Base-by-base conservation (phyloP, 1,140 invertebrate species). In the Hyles euphorbiae region DNA sequence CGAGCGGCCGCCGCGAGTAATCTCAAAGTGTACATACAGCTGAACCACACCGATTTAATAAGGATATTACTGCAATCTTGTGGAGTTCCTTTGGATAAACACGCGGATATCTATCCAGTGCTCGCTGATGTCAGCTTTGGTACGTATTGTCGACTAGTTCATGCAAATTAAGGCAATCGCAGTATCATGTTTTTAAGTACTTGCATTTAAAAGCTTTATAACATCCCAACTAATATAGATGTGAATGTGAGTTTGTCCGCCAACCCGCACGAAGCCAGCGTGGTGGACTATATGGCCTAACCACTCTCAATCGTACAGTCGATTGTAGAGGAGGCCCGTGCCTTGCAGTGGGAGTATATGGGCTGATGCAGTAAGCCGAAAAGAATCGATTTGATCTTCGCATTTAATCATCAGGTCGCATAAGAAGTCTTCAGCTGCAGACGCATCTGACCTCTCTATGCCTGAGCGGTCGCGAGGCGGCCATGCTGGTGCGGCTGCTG, bases 21-120 rank as follows among this genome's bases (percentile, higher is more conserved):
- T 45, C 91, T 93, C 48, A 94, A 94, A 81, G 94, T 95, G 56
- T 89, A 91, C 10, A 92, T 98, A 58, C 91, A 94, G 52, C 78
- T 99, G 11, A 98, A 97, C 81, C 97, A 98, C 77, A 94, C 94
- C 0, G 93, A 91, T 8, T 76, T 99, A 6, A 72, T 98, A 11
- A 91, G 93, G 70, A 94, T 94, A 0, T 91, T 98, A 48, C 89
- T 99, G 0, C 78, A 95, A 56, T 93, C 96, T 67, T 96, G 94
- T 80, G 95, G 95, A 22, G 94, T 98, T 3, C 93, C 95, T 11
- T 91, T 92, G 51, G 92, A 93, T 49, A 93, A 94, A 61, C 94
- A 95, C 72, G 77, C 90, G 8, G 90, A 93, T 48, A 91, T 96
- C 58, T 93, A 93, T 72, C 83, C 87, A 0, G 91, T 94, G 44